Evolutionary conservation across 2,797 vertebrate species (phyloP).

Genomic region (Pempheris klunzingeri): DNA sequence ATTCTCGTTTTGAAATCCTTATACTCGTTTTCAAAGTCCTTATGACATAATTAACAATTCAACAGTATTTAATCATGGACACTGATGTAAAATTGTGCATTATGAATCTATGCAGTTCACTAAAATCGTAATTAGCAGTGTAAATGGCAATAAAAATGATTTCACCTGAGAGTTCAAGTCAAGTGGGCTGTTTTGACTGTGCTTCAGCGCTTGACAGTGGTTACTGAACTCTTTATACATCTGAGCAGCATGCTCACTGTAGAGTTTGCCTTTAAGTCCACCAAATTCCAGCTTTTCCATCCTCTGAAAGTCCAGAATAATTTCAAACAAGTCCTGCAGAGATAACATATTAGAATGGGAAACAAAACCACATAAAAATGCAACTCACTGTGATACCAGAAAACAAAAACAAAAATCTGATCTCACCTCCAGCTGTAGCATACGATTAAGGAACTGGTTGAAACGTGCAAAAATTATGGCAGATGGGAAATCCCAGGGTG

Average conservation of each 20-base stretch:
- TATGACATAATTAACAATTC: slow-evolving; percentile 24
- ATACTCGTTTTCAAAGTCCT: slow-evolving; percentile 87
- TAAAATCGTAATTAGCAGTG: background rate
- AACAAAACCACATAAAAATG: slow-evolving; percentile 1
- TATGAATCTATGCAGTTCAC: background rate
- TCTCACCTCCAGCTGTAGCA: slow-evolving; percentile 87
- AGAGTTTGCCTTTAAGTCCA: slow-evolving; percentile 81
- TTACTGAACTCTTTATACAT: slow-evolving; percentile 83
- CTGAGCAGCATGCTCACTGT: slow-evolving; percentile 80
- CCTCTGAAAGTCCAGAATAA: slow-evolving; percentile 86
- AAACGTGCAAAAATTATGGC: slow-evolving; percentile 86
- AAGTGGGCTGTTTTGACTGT: slow-evolving; percentile 76
- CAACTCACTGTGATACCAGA: background rate
- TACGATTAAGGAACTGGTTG: slow-evolving; percentile 83
- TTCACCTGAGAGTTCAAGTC: slow-evolving; percentile 82
- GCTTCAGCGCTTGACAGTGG: slow-evolving; percentile 81
- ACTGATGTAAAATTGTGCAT: background rate
- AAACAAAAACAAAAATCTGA: slow-evolving; percentile 8
- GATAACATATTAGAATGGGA: background rate
- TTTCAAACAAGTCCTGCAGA: slow-evolving; percentile 85
- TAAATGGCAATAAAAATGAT: background rate
- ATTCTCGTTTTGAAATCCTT: slow-evolving; percentile 83
- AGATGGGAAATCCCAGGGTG: slow-evolving; percentile 89
- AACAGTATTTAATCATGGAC: slow-evolving; percentile 1
- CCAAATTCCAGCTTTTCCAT: slow-evolving; percentile 89